phyloP scores from a whole-genome alignment of 2,113 vertebrate genomes.

The Aptenodytes patagonicus region DNA sequence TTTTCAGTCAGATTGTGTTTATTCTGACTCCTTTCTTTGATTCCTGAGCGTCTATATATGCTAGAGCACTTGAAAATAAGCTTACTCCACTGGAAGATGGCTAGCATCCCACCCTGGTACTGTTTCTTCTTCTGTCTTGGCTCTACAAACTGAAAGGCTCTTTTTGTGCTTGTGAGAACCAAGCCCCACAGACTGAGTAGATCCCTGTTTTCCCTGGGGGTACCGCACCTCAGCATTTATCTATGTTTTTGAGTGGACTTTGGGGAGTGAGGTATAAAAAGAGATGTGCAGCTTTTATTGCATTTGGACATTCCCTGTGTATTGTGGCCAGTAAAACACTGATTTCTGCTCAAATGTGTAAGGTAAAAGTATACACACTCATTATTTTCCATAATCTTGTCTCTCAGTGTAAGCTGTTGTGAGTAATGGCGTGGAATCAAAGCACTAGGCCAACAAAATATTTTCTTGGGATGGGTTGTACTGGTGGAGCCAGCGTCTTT shows the following conservation, averaged over 20 bases:
- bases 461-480: background rate
- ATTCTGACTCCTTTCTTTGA: conserved; percentile 4
- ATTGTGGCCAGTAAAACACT: background rate
- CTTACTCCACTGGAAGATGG: background rate
- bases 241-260: background rate
- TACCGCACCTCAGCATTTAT: background rate
- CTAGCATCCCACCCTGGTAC: background rate
- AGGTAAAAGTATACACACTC: background rate
- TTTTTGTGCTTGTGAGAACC: background rate
- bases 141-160: background rate
- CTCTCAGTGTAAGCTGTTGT: background rate
- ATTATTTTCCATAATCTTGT: background rate
- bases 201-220: background rate
- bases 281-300: background rate
- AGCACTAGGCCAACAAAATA: background rate
- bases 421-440: background rate
- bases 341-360: background rate
- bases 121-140: conserved; percentile 14
- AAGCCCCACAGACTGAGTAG: background rate
- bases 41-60: background rate
- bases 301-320: background rate
- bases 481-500: background rate
- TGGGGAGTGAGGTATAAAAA: background rate
- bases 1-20: conserved; percentile 1
- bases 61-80: conserved; percentile 20